These are phyloP conservation scores for Rhinophrynus dorsalis DNA, from an alignment of 2,797 vertebrate genomes.

Conservation along the genomic window DNA sequence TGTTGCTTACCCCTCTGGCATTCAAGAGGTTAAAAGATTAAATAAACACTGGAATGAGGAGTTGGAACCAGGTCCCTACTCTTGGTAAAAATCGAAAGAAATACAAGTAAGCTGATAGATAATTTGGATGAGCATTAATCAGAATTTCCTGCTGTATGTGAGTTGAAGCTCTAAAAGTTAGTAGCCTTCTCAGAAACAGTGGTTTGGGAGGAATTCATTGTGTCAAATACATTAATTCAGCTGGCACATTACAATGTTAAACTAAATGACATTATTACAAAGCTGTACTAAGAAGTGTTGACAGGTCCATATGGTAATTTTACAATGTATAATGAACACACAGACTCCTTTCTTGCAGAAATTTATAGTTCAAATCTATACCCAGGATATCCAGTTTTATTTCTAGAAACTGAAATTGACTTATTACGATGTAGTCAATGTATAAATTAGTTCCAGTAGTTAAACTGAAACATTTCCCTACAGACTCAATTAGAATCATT, in stretches of 20 bases:
- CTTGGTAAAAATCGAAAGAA: too few species aligned
- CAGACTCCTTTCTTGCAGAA: constrained; percentile 84
- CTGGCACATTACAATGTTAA: constrained; percentile 90
- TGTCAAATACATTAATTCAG: constrained; percentile 86
- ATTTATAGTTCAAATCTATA: constrained; percentile 88
- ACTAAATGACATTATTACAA: constrained; percentile 98
- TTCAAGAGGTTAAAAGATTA: too few species aligned
- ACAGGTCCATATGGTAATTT: constrained; percentile 99
- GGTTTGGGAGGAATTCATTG: constrained; percentile 82
- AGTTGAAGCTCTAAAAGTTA: constrained; percentile 77
- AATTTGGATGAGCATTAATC: too few species aligned
- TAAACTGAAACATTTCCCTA: constrained; percentile 95
- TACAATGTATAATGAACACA: constrained; percentile 94
- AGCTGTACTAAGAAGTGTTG: constrained; percentile 92
- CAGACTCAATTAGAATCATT: constrained; percentile 96
- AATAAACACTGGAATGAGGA: too few species aligned
- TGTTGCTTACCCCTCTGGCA: too few species aligned
- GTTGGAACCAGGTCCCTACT: too few species aligned
- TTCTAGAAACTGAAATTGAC: constrained; percentile 92
- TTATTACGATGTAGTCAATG: constrained; percentile 96
- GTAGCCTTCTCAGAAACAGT: constrained; percentile 73
- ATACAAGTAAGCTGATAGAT: too few species aligned
- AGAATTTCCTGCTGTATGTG: too few species aligned
- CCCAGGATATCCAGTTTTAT: constrained; percentile 89
- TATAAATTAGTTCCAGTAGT: constrained; percentile 97